Base-by-base conservation (phyloP, 2,113 vertebrate species). In the Macroglossus sobrinus region DNA sequence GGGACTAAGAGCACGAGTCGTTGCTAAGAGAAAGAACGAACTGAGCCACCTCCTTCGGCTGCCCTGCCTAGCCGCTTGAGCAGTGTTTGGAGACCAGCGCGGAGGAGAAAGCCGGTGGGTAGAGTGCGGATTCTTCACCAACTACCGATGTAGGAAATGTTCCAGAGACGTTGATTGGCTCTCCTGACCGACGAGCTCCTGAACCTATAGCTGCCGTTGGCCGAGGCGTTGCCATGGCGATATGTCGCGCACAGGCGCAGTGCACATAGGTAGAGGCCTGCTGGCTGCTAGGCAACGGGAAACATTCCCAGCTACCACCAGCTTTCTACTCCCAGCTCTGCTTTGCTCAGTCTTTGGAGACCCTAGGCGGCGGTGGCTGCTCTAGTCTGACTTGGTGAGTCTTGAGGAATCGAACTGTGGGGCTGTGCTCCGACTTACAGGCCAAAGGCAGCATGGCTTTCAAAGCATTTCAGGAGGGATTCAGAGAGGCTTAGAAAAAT, bases 281-380 rank as follows among this genome's bases (percentile, higher is more conserved):
- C 74, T 43, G 76, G 88, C 84, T 95, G 92, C 97, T 95, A 95
- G 40, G 97, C 95, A 96, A 98, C 97, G 16, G 61, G 19, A 97
- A 97, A 98, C 96, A 84, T 33, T 84, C 5, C 26, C 0, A 0
- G 7, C 4, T 22, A 7, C n/a, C 28, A 21, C 43, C 5, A 2
- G 16, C n/a, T 88, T 75, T 50, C 35, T 24, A 5, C 55, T 64
- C 45, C 12, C 8, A 7, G 4, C 26, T 10, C 18, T 35, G 13
- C 0, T 6, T 88, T n/a, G 71, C 82, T 9, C 59, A 14, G 40
- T 61, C 69, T 92, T 33, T 38, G 63, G 66, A 79, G 93, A 75
- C 66, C 71, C 82, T 74, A 26, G 5, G 81, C 35, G 3, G 71
- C 4, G 38, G 18, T 9, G 1, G 33, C 63, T 18, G 50, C 93